Conservation (phyloP, 2,113 vertebrate species). For the Bucco capensis region DNA sequence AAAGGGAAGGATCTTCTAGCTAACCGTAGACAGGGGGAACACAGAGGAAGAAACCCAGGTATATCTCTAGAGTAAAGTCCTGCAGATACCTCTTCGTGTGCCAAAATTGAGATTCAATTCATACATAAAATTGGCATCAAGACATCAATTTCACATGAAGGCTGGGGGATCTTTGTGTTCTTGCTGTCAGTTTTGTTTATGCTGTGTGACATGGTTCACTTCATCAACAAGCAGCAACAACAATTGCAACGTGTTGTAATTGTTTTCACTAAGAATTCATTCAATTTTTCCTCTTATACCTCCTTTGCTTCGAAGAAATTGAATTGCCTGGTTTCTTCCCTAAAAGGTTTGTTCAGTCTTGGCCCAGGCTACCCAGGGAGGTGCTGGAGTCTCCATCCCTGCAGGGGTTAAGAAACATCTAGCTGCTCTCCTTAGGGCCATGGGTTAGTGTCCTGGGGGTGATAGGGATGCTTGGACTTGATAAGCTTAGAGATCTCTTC, state of each 20-base stretch:
- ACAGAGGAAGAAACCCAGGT: not conserved
- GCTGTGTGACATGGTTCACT: not conserved
- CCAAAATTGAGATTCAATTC: not conserved
- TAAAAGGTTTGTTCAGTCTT: too few relatives aligned
- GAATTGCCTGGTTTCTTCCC: not conserved
- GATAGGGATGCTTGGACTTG: too few relatives aligned
- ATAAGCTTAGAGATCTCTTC: too few relatives aligned
- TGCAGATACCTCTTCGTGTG: not conserved
- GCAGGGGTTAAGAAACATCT: too few relatives aligned
- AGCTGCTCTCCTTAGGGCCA: too few relatives aligned
- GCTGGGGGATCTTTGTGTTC: not conserved
- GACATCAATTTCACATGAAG: not conserved
- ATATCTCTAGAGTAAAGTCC: not conserved
- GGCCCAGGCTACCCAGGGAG: too few relatives aligned
- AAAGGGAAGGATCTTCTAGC: not conserved
- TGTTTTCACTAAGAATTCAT: too few relatives aligned
- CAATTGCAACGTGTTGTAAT: not conserved
- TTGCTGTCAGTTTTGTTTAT: not conserved
- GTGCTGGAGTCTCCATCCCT: too few relatives aligned
- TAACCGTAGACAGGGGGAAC: not conserved
- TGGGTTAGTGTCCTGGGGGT: too few relatives aligned
- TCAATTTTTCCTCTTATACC: too few relatives aligned
- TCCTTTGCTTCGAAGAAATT: not conserved
- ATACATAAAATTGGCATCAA: not conserved
- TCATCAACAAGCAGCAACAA: not conserved